These are phyloP conservation scores for Oligia strigilis DNA, from an alignment of 2,888 invertebrate genomes.

Conservation along the genomic window DNA sequence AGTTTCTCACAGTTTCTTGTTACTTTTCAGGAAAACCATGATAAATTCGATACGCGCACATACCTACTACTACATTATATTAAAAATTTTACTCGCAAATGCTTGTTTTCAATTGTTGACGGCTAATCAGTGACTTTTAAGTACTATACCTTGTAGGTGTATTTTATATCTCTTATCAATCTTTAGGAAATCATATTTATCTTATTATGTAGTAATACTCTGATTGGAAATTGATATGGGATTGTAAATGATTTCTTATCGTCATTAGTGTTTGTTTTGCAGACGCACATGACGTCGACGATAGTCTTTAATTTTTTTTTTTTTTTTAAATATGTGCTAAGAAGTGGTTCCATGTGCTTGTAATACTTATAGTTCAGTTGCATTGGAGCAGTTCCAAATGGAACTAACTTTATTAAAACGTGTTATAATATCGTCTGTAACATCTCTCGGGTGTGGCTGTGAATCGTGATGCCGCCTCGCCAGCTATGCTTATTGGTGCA, in stretches of 20 bases:
- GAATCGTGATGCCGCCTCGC: slow-evolving; percentile 78
- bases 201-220: slow-evolving; percentile 60
- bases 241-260: slow-evolving; percentile 59
- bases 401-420: slow-evolving; percentile 20
- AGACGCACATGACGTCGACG: slow-evolving; percentile 53
- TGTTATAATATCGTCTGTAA: slow-evolving; percentile 41
- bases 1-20: slow-evolving; percentile 74
- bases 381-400: slow-evolving; percentile 24
- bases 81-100: slow-evolving; percentile 3
- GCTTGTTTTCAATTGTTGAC: slow-evolving; percentile 27
- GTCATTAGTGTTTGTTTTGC: slow-evolving; percentile 59
- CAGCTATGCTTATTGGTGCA: slow-evolving; percentile 73
- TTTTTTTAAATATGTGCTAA: slow-evolving; percentile 17
- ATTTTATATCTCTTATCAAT: slow-evolving; percentile 60
- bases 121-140: slow-evolving; percentile 33
- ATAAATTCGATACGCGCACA: slow-evolving; percentile 38
- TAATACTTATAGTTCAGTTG: slow-evolving; percentile 13
- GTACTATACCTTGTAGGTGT: slow-evolving; percentile 49
- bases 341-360: slow-evolving; percentile 13
- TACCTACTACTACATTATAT: slow-evolving; percentile 13
- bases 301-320: slow-evolving; percentile 34
- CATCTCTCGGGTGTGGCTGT: slow-evolving; percentile 63
- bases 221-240: slow-evolving; percentile 60
- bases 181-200: slow-evolving; percentile 57
- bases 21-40: slow-evolving; percentile 55